Conservation (phyloP, 2,888 invertebrate species). For the Gnatocerus cornutus region DNA sequence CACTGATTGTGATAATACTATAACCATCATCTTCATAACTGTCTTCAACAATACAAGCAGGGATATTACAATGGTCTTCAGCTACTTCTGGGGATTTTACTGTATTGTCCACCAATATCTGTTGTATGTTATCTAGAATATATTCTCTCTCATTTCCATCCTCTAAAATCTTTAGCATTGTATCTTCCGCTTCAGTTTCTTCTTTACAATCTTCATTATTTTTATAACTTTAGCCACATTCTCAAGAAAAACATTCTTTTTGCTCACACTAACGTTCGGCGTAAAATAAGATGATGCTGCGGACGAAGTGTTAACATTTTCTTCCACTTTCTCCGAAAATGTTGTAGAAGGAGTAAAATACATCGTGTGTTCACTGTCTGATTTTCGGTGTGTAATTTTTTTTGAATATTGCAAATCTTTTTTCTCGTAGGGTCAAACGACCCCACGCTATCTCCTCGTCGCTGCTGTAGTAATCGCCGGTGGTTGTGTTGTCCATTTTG, state of each 20-base stretch:
- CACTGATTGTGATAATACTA: constrained; percentile 30
- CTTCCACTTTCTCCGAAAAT: not conserved
- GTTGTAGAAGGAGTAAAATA: constrained; percentile 1
- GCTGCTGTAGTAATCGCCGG: constrained; percentile 43
- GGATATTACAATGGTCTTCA: not conserved
- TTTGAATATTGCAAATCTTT: too few relatives aligned
- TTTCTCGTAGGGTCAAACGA: constrained; percentile 45
- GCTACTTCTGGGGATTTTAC: constrained; percentile 1
- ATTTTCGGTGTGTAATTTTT: constrained; percentile 3
- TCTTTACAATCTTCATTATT: constrained; percentile 6
- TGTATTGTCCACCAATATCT: constrained; percentile 37
- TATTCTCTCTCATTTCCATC: not conserved
- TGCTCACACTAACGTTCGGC: constrained; percentile 14
- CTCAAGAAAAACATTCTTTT: constrained; percentile 21
- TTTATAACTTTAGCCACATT: constrained; percentile 7
- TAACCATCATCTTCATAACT: constrained; percentile 11
- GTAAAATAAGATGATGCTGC: constrained; percentile 30
- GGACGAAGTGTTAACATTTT: not conserved
- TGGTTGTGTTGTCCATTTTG: too few relatives aligned
- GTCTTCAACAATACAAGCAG: constrained; percentile 13
- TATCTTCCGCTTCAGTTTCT: not conserved
- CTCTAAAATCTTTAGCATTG: not conserved
- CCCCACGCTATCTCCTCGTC: constrained; percentile 53
- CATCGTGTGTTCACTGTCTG: constrained; percentile 14
- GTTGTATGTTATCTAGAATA: constrained; percentile 17